Percentiles rank a stretch among this genome's conserved stretches.
phyloP scores from a whole-genome alignment of 2,888 invertebrate species.

The Cheiracanthium punctorium region DNA sequence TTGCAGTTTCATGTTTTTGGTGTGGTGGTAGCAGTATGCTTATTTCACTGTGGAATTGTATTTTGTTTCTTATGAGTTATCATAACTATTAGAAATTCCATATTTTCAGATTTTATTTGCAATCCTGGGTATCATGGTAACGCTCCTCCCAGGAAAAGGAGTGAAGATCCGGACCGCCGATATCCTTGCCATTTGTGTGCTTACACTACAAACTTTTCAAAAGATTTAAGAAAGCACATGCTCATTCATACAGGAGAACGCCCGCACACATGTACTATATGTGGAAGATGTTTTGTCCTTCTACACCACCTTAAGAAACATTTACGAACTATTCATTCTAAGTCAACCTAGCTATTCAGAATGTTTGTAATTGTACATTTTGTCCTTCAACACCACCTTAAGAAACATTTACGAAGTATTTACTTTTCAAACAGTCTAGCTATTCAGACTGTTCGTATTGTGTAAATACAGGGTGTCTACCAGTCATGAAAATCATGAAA shows the following conservation, averaged over 20 bases:
- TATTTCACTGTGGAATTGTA: too few species aligned
- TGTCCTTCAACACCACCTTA: conserved; percentile 10
- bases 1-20: too few species aligned
- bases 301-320: conserved; percentile 25
- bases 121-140: not conserved
- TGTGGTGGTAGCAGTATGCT: too few species aligned
- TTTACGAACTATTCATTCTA: not conserved
- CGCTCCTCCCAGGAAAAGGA: not conserved
- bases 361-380: too few species aligned
- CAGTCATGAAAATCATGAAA: too few species aligned
- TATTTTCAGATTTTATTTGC: not conserved
- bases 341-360: not conserved
- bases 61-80: too few species aligned
- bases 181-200: conserved; percentile 5
- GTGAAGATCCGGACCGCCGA: not conserved
- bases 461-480: too few species aligned
- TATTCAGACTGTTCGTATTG: too few species aligned
- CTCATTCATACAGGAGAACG: conserved; percentile 28
- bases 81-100: too few species aligned
- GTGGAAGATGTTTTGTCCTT: conserved; percentile 19
- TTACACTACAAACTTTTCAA: conserved; percentile 30
- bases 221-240: conserved; percentile 23
- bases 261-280: not conserved
- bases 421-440: not conserved
- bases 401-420: conserved; percentile 7